Conservation (phyloP, 2,888 invertebrate genomes). For the Parnassius smintheus region DNA sequence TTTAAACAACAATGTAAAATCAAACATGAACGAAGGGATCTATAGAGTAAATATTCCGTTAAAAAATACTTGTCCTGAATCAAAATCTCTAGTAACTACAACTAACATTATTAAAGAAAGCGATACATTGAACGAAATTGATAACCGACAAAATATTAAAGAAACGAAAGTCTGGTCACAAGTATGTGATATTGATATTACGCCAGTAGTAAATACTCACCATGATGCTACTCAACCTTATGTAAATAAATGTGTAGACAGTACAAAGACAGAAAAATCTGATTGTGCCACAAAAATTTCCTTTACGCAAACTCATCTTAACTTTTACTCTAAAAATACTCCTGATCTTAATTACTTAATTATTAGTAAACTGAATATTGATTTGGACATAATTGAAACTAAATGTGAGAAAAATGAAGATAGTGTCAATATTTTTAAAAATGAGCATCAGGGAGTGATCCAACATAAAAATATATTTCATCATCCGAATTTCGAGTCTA, state of each 20-base stretch:
- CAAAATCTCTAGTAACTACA: background rate
- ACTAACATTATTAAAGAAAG: background rate
- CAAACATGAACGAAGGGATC: background rate
- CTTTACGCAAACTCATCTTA: constrained; percentile 48
- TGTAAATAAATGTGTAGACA: background rate
- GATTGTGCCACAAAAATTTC: constrained; percentile 43
- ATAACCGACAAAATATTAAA: background rate
- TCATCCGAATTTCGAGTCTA: background rate
- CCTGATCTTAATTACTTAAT: constrained; percentile 44
- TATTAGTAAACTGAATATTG: constrained; percentile 55
- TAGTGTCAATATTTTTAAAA: constrained; percentile 1
- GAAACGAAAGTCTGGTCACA: constrained; percentile 19
- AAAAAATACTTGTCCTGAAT: background rate
- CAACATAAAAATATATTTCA: constrained; percentile 6
- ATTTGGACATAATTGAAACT: constrained; percentile 56
- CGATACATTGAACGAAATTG: background rate
- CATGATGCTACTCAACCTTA: background rate
- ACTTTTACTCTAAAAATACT: constrained; percentile 45
- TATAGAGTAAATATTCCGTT: background rate
- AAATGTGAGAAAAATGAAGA: constrained; percentile 17
- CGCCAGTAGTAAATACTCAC: background rate
- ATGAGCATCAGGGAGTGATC: constrained; percentile 12
- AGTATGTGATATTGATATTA: background rate
- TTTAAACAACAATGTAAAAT: background rate
- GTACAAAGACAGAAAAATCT: background rate